A percentile compares a stretch with the other conserved stretches of the same genome.
These are phyloP conservation scores for Ectemnius lituratus DNA, from an alignment of 2,888 invertebrate species.

Conservation along the genomic window DNA sequence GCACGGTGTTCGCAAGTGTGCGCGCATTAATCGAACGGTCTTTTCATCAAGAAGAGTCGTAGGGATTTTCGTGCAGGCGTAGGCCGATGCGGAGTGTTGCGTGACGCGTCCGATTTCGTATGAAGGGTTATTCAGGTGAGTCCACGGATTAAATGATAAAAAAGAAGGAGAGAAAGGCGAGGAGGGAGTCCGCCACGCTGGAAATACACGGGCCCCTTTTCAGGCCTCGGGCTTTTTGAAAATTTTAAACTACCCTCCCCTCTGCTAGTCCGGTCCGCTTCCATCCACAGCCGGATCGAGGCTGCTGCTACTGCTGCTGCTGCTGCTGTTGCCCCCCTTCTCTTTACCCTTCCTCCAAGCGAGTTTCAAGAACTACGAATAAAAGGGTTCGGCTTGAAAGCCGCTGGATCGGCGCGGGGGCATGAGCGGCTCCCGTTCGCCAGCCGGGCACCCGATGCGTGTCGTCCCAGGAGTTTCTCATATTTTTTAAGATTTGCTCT, in stretches of 20 bases:
- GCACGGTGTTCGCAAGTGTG: background rate
- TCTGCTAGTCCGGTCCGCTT: constrained; percentile 25
- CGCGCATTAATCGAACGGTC: constrained; percentile 4
- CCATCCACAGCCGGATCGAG: constrained; percentile 54
- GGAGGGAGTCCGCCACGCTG: constrained; percentile 29
- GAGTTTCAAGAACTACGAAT: constrained; percentile 75
- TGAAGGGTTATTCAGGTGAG: constrained; percentile 76
- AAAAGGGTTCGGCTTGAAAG: constrained; percentile 75
- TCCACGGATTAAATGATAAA: constrained; percentile 77
- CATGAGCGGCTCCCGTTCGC: constrained; percentile 16
- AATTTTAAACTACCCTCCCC: constrained; percentile 71
- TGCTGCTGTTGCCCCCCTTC: constrained; percentile 36
- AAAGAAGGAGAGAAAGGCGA: constrained; percentile 57
- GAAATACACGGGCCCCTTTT: constrained; percentile 73
- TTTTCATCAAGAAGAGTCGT: background rate
- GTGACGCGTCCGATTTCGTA: constrained; percentile 35
- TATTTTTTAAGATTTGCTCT: constrained; percentile 77
- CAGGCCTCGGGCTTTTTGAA: constrained; percentile 76
- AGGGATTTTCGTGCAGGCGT: constrained; percentile 13
- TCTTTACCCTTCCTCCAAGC: constrained; percentile 30
- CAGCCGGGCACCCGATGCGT: constrained; percentile 41
- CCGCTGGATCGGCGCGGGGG: constrained; percentile 44
- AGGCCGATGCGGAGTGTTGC: background rate
- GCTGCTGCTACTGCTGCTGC: constrained; percentile 30
- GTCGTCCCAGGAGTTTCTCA: constrained; percentile 71